These are phyloP conservation scores for Augochlorella aurata DNA, from an alignment of 2,888 invertebrate species.

Conservation along the genomic window DNA sequence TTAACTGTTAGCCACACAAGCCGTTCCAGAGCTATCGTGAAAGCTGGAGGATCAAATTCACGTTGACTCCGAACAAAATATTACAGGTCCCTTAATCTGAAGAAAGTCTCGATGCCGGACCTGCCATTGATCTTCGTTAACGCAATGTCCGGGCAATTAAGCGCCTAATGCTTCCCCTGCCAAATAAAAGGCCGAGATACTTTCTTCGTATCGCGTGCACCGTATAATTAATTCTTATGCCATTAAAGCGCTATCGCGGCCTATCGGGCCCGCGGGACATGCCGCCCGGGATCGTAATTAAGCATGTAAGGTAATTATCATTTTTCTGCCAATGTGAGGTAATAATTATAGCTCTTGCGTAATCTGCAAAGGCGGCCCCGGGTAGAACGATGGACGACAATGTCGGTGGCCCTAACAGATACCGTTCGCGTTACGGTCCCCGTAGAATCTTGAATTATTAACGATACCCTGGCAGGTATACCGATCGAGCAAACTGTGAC, in stretches of 20 bases:
- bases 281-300: slow-evolving; percentile 49
- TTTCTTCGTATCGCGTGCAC: slow-evolving; percentile 56
- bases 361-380: slow-evolving; percentile 39
- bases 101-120: slow-evolving; percentile 5
- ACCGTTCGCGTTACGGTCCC: slow-evolving; percentile 67
- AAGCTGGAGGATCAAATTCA: slow-evolving; percentile 19
- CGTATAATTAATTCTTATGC: slow-evolving; percentile 59
- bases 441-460: background rate
- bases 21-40: background rate
- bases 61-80: slow-evolving; percentile 18
- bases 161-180: slow-evolving; percentile 40
- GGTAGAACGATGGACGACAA: slow-evolving; percentile 76
- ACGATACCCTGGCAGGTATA: background rate
- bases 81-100: slow-evolving; percentile 17
- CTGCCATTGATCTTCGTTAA: slow-evolving; percentile 53
- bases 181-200: slow-evolving; percentile 46
- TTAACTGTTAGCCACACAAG: background rate
- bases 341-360: slow-evolving; percentile 57
- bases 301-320: slow-evolving; percentile 58
- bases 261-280: slow-evolving; percentile 26
- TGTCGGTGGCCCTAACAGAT: slow-evolving; percentile 67
- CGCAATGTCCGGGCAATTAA: slow-evolving; percentile 51
- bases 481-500: background rate
- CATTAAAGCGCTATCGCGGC: slow-evolving; percentile 53
- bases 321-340: slow-evolving; percentile 49